A percentile compares a stretch with the other conserved stretches of the same genome.
Conservation (phyloP, 1,140 invertebrate genomes). For the Leptestheria dahalacensis region DNA sequence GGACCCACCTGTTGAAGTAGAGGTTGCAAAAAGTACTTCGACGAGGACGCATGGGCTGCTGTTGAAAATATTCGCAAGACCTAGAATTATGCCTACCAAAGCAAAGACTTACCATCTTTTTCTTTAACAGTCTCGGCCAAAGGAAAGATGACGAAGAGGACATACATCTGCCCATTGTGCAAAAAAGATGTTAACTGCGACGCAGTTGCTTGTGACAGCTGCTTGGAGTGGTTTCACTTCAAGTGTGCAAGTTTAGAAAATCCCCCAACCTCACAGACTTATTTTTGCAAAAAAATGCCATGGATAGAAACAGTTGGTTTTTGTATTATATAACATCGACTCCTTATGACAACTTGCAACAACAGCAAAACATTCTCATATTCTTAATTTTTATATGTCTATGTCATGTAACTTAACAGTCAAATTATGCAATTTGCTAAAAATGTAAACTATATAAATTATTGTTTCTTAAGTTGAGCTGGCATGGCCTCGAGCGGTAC, state of each 20-base stretch:
- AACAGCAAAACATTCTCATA: no score
- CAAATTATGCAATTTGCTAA: no score
- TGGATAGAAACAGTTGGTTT: no score
- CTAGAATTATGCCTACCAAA: no score
- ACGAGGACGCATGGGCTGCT: background rate
- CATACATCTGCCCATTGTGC: background rate
- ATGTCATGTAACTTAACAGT: no score
- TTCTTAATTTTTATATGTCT: no score
- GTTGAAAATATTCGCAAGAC: background rate
- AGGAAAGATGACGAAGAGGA: background rate
- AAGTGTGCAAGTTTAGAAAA: background rate
- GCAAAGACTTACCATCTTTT: no score
- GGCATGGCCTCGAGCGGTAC: no score
- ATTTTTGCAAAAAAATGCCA: background rate
- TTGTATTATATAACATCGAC: no score
- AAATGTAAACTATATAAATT: no score
- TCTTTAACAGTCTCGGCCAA: background rate
- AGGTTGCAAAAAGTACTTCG: background rate
- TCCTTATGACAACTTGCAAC: no score
- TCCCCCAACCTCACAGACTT: background rate
- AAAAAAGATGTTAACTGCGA: background rate
- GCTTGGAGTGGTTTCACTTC: background rate
- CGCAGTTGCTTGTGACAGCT: background rate
- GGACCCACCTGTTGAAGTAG: background rate
- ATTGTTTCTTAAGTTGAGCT: no score